Evolutionary conservation across 2,888 invertebrate genomes (phyloP), one percentile per base, ranked within the genome.

Genomic region (Cosmopolites sordidus): DNA sequence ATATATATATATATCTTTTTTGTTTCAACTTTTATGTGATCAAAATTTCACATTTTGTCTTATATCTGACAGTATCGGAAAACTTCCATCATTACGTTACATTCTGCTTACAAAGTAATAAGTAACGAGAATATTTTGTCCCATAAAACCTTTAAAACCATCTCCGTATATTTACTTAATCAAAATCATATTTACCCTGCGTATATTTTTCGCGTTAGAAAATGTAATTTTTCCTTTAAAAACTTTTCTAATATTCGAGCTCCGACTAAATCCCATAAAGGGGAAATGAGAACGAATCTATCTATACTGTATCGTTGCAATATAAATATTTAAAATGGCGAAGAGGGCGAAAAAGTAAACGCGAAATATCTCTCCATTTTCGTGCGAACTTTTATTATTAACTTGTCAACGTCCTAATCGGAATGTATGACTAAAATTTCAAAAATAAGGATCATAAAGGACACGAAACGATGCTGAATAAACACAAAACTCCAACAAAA

Each of bases 291-390:
- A 47, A 47, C 47, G 39, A 38, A 47, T 47, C 47, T 27, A 40
- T 47, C 39, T 47, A 39, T 40, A 47, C 27, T 16, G 38, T 48
- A 48, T 48, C 29, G 40, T 41, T 29, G 15, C 48, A 48, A 48
- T 48, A 48, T 48, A 48, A 48, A 48, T 48, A 48, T 48, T 48
- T 48, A 48, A 42, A 42, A 48, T 14, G 33, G 33, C n/a, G 12
- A 12, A 33, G 33, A 33, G 33, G 11, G 41, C 27, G 42, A 48
- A 48, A 48, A 48, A 48, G 39, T 42, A 40, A 42, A 30, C 48
- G 22, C 39, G 40, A 29, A 39, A 40, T 40, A 47, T 39, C 15
- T 47, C 40, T 47, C 39, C 47, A 39, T 33, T 16, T 47, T 40
- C 39, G 16, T 27, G 39, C 39, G 27, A 47, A 47, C 14, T 47